A percentile compares a stretch with the other conserved stretches of the same genome.
Conservation (phyloP, 2,797 vertebrate genomes). For the Neosilurus hyrtlii region DNA sequence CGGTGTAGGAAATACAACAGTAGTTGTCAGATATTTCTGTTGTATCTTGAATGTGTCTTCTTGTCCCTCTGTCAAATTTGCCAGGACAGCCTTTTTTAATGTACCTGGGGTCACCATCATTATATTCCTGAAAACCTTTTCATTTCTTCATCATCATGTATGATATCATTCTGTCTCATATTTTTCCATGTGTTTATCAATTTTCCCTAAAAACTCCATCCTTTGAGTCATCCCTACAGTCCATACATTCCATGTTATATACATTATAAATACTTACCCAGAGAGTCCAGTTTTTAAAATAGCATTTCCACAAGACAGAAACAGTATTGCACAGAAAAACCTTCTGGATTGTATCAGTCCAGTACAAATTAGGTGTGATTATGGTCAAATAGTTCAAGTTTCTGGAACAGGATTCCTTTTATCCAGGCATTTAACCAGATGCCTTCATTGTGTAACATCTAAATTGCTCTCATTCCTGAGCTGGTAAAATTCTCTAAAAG, state of each 20-base stretch:
- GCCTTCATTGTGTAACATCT: too few species aligned
- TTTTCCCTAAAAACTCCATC: background rate
- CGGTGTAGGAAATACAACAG: too few species aligned
- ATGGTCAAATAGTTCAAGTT: background rate
- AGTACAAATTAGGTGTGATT: background rate
- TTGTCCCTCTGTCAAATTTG: background rate
- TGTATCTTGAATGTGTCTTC: background rate
- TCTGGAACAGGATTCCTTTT: background rate
- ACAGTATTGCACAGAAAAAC: background rate
- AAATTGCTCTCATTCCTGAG: background rate
- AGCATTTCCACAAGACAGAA: background rate
- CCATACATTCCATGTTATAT: background rate
- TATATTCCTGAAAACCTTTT: background rate
- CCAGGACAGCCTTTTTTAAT: background rate
- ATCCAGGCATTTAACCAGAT: background rate
- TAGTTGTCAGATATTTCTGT: background rate
- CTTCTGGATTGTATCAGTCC: background rate
- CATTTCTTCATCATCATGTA: background rate
- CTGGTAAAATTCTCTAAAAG: slow-evolving; percentile 2
- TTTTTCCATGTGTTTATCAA: slow-evolving; percentile 1
- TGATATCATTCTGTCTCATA: background rate
- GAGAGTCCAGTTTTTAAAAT: background rate
- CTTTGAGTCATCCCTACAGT: background rate
- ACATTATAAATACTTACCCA: background rate
- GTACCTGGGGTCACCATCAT: background rate